Evolutionary conservation across 2,888 invertebrate species (phyloP).

Genomic region (Platyscelio sp.): DNA sequence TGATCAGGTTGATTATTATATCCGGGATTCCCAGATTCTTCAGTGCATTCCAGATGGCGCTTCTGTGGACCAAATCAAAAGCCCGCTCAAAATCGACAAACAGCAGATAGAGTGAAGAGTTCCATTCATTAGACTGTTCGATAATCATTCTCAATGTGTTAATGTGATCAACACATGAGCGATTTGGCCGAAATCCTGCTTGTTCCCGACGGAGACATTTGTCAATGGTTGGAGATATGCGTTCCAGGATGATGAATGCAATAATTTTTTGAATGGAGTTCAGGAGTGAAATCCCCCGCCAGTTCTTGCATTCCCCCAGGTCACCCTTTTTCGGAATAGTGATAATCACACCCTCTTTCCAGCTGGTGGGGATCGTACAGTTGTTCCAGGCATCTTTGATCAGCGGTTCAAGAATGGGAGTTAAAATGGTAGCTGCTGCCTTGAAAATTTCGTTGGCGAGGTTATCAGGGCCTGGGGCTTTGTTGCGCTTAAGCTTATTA

Average conservation of each 20-base stretch:
- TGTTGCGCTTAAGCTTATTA: neutral
- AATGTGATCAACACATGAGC: slow-evolving; percentile 25
- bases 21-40: neutral
- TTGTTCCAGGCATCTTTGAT: neutral
- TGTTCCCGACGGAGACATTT: neutral
- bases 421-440: neutral
- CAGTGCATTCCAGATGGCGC: slow-evolving; percentile 24
- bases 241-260: neutral
- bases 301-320: slow-evolving; percentile 7
- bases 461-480: neutral
- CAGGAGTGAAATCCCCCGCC: neutral
- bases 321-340: slow-evolving; percentile 1
- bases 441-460: neutral
- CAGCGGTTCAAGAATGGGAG: neutral
- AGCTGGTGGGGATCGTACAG: neutral
- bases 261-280: slow-evolving; percentile 9
- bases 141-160: slow-evolving; percentile 23
- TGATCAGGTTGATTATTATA: neutral
- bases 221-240: slow-evolving; percentile 5
- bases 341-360: slow-evolving; percentile 1
- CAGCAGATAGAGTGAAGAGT: slow-evolving; percentile 6
- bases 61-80: slow-evolving; percentile 2
- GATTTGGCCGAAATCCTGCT: slow-evolving; percentile 17
- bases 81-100: slow-evolving; percentile 27
- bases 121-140: slow-evolving; percentile 18